phyloP scores from a whole-genome alignment of 2,113 vertebrate species.

The Elaphurus davidianus region DNA sequence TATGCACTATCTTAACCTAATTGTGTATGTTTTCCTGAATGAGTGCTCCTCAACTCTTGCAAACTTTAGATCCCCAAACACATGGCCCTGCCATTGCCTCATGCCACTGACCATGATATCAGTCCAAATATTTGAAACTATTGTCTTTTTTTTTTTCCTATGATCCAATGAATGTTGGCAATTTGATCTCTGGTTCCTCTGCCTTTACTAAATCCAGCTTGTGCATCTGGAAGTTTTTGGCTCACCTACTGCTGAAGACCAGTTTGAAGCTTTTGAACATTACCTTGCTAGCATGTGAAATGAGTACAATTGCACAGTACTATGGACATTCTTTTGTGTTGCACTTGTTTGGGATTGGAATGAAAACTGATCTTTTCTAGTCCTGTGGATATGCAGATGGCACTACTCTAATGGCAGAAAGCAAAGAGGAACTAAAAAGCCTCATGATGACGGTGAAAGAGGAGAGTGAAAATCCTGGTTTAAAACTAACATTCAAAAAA shows the following conservation, averaged over 20 bases:
- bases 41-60: background rate
- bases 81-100: background rate
- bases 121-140: background rate
- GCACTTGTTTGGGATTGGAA: background rate
- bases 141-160: background rate
- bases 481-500: background rate
- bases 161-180: background rate
- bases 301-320: background rate
- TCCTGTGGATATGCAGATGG: background rate
- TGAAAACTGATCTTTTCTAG: background rate
- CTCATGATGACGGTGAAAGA: accelerated
- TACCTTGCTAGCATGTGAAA: background rate
- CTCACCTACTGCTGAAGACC: background rate
- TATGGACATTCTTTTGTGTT: background rate
- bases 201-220: background rate
- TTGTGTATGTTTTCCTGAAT: background rate
- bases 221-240: background rate
- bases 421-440: background rate
- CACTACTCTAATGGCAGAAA: background rate
- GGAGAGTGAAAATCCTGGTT: background rate
- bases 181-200: background rate
- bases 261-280: background rate
- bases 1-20: background rate
- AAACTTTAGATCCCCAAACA: background rate
- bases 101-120: background rate